These are phyloP conservation scores for Meteorus sp. DNA, from an alignment of 1,140 invertebrate species.

Conservation along the genomic window DNA sequence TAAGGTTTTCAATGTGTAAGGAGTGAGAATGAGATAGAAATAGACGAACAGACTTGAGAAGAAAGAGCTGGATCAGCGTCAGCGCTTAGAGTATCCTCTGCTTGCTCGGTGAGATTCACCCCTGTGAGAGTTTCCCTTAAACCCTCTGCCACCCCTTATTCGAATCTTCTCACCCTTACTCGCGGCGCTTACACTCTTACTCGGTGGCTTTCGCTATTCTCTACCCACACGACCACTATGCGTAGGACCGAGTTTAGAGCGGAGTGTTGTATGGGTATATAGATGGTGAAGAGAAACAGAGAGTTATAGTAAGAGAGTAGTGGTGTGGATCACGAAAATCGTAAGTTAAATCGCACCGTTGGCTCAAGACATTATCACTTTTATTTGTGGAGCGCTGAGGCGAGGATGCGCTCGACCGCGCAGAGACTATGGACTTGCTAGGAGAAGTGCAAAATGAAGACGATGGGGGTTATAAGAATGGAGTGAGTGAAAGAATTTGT, in stretches of 20 bases:
- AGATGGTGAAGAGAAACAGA: neutral
- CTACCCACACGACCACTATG: slow-evolving; percentile 11
- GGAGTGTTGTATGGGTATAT: slow-evolving; percentile 33
- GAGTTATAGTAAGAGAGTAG: no score
- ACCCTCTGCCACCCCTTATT: slow-evolving; percentile 41
- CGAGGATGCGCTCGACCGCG: slow-evolving; percentile 13
- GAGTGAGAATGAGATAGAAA: slow-evolving; percentile 20
- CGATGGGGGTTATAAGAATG: neutral
- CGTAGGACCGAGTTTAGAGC: slow-evolving; percentile 46
- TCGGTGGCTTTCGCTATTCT: slow-evolving; percentile 8
- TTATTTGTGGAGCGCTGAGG: slow-evolving; percentile 48
- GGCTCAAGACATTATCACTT: slow-evolving; percentile 59
- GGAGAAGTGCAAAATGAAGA: slow-evolving; percentile 22
- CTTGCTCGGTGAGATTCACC: slow-evolving; percentile 31
- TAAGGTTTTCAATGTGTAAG: slow-evolving; percentile 34
- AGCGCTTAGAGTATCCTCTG: slow-evolving; percentile 50
- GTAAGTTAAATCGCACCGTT: slow-evolving; percentile 55
- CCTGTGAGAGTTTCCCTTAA: slow-evolving; percentile 51
- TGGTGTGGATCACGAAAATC: slow-evolving; percentile 43
- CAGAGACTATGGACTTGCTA: slow-evolving; percentile 31
- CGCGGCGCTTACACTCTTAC: neutral
- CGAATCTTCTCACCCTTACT: slow-evolving; percentile 30
- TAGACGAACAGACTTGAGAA: slow-evolving; percentile 38
- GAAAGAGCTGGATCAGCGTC: slow-evolving; percentile 52
- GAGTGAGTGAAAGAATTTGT: neutral